A percentile compares a stretch with the other conserved stretches of the same genome.
Conservation (phyloP, 2,113 vertebrate genomes). For the Gila orcuttii region DNA sequence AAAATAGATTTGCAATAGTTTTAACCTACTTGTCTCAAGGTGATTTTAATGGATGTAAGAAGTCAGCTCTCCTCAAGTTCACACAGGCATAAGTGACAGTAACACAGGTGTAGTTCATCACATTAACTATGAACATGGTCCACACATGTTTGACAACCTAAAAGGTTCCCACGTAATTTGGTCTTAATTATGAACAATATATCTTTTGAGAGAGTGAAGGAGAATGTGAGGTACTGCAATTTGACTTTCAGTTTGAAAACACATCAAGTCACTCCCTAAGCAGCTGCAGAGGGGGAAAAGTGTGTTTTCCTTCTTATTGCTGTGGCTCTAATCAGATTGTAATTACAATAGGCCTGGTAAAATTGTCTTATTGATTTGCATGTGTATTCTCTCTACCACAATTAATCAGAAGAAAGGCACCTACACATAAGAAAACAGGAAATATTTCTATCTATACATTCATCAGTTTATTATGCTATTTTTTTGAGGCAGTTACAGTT, state of each 20-base stretch:
- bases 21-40: neutral
- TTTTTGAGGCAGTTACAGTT: neutral
- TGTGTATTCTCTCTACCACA: neutral
- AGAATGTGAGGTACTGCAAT: neutral
- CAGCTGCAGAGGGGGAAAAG: neutral
- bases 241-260: neutral
- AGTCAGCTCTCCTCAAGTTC: neutral
- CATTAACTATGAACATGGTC: neutral
- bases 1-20: neutral
- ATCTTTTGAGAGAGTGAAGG: neutral
- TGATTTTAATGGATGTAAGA: neutral
- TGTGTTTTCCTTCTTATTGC: slow-evolving; percentile 9
- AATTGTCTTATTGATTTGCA: slow-evolving; percentile 19
- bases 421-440: neutral
- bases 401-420: neutral
- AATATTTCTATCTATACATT: neutral
- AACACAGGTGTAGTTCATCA: neutral
- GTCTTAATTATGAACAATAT: slow-evolving; percentile 2
- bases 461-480: neutral
- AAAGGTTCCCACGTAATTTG: neutral
- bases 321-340: neutral
- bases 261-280: neutral
- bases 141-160: slow-evolving; percentile 3
- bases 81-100: neutral
- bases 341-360: neutral